Evolutionary conservation across 2,888 invertebrate genomes (phyloP), one percentile per base, ranked within the genome.

Genomic region (Acrobeloides nanus): DNA sequence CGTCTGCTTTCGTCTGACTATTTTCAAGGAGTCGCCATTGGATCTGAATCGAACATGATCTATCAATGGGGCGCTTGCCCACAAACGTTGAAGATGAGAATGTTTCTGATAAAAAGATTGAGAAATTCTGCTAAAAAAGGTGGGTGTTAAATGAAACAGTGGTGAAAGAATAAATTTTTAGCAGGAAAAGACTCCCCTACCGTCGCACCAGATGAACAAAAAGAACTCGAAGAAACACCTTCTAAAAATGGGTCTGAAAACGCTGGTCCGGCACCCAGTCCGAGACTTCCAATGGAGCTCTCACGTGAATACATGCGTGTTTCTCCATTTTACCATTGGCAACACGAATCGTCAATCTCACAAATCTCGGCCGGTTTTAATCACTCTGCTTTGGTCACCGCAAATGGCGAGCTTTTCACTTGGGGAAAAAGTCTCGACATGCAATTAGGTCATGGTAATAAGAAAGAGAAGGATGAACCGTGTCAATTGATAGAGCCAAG

Each of bases 351-450:
- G n/a, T n/a, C 42, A 4, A 47, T 55, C 27, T 33, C 20, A 25
- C 29, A 37, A 15, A 35, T 69, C 7, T 61, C 68, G 4, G 60
- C 58, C 21, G 69, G 69, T 12, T 53, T 65, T 7, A 62, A 60
- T n/a, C 68, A 68, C 44, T 62, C 61, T 2, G 66, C 63, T 2
- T 41, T 65, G 2, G 45, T 68, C 33, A 66, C 68, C 3, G 43
- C 51, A 0, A 50, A 60, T 21, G 66, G 66, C 35, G 48, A 57
- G 5, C 46, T 69, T 15, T 69, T 58, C 44, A 65, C 64, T 1
- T 69, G 69, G 69, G 69, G 69, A 31, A 64, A 62, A 44, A 54
- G 51, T 18, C 50, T 66, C 25, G 66, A 69, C 33, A 60, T 57
- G 43, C 69, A 69, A 52, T 46, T 69, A 15, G 69, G 69, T 4